These are phyloP conservation scores for Harpagoxenus sublaevis DNA, from an alignment of 2,888 invertebrate species.

Conservation along the genomic window DNA sequence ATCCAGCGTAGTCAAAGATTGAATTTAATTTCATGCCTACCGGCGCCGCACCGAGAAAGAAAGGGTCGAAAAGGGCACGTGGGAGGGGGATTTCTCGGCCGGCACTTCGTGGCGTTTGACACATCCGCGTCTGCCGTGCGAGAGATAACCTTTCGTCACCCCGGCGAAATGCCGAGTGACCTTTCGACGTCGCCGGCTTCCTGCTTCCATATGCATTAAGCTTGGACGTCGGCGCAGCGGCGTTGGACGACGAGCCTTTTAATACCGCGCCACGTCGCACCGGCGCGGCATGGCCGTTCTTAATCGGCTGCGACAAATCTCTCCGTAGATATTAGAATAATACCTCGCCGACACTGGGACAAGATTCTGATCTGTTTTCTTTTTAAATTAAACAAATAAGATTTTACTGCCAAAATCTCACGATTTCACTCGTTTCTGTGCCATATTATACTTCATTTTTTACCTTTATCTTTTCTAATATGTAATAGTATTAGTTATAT, in stretches of 20 bases:
- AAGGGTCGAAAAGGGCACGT: conserved; percentile 6
- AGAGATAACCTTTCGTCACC: conserved; percentile 81
- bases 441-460: neutral
- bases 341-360: conserved; percentile 27
- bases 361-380: neutral
- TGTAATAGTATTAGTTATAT: neutral
- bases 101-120: conserved; percentile 69
- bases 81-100: conserved; percentile 17
- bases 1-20: conserved; percentile 82
- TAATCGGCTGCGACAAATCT: conserved; percentile 36
- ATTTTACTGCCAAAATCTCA: neutral
- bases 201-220: conserved; percentile 85
- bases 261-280: conserved; percentile 67
- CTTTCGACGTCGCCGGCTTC: conserved; percentile 77
- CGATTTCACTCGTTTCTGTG: neutral
- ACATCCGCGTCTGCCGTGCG: conserved; percentile 63
- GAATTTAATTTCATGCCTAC: conserved; percentile 82
- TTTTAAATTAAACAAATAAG: neutral
- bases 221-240: conserved; percentile 55
- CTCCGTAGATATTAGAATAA: conserved; percentile 14
- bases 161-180: conserved; percentile 72
- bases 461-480: neutral
- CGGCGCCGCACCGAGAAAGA: conserved; percentile 54
- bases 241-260: conserved; percentile 72
- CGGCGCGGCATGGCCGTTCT: conserved; percentile 20